Conservation (phyloP, 2,888 invertebrate species). For the Disparrhopalites patrizii region DNA sequence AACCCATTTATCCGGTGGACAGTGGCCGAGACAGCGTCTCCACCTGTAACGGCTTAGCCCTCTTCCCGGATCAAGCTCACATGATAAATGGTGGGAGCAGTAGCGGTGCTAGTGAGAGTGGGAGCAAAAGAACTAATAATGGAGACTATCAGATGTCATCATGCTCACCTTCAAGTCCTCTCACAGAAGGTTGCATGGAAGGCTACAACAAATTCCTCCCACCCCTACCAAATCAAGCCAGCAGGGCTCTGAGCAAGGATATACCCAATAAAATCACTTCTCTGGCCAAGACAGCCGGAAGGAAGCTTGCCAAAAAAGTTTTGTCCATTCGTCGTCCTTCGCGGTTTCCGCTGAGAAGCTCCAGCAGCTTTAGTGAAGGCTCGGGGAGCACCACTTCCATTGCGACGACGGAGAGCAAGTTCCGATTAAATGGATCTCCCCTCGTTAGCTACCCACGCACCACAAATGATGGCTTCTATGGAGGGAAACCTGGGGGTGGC, state of each 20-base stretch:
- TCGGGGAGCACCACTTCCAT: background rate
- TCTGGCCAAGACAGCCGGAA: slow-evolving; percentile 46
- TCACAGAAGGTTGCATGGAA: background rate
- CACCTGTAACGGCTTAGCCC: background rate
- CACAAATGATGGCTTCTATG: too few species aligned
- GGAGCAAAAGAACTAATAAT: background rate
- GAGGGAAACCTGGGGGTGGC: background rate
- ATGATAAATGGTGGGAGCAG: too few species aligned
- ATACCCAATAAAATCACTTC: slow-evolving; percentile 43
- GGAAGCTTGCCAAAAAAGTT: slow-evolving; percentile 45
- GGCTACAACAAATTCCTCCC: background rate
- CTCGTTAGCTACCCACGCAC: background rate
- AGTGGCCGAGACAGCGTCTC: background rate
- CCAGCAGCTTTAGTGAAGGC: background rate
- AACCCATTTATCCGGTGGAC: slow-evolving; percentile 38
- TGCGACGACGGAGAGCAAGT: background rate
- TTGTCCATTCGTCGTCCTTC: slow-evolving; percentile 42
- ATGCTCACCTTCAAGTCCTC: background rate
- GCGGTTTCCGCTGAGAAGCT: background rate
- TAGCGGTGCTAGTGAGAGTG: too few species aligned
- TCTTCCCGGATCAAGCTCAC: background rate
- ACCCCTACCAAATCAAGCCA: background rate
- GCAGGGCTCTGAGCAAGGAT: slow-evolving; percentile 32
- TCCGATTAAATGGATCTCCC: background rate
- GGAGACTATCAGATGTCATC: background rate